These are phyloP conservation scores for Drosophila algonquin DNA, from an alignment of 2,888 invertebrate species.

Conservation along the genomic window DNA sequence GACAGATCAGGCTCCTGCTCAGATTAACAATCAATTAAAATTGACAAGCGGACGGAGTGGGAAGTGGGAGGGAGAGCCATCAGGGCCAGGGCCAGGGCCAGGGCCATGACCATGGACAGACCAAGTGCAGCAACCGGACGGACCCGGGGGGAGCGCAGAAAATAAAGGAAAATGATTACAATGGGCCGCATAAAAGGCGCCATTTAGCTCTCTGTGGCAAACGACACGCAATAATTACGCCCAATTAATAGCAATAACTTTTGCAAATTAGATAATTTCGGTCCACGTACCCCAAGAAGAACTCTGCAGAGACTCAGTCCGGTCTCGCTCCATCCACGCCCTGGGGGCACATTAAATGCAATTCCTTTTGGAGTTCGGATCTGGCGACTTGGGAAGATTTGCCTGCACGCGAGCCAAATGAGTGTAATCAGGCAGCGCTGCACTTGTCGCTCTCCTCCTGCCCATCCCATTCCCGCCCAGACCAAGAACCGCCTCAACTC, in stretches of 20 bases:
- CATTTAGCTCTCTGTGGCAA: conserved; percentile 54
- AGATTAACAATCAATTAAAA: conserved; percentile 83
- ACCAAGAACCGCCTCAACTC: conserved; percentile 37
- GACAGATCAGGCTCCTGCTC: conserved; percentile 62
- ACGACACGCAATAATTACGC: conserved; percentile 80
- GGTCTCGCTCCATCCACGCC: conserved; percentile 30
- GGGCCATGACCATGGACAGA: conserved; percentile 10
- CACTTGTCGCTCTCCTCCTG: conserved; percentile 44
- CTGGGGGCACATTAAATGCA: conserved; percentile 49
- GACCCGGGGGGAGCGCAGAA: conserved; percentile 15
- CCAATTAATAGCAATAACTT: conserved; percentile 82
- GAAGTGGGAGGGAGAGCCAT: conserved; percentile 7
- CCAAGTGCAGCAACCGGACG: conserved; percentile 36
- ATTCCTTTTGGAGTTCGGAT: conserved; percentile 38
- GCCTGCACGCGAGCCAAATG: conserved; percentile 47
- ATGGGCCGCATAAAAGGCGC: conserved; percentile 75
- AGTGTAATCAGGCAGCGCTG: conserved; percentile 57
- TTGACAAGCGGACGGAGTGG: conserved; percentile 67
- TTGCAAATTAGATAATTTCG: conserved; percentile 81
- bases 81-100: neutral
- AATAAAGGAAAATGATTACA: conserved; percentile 71
- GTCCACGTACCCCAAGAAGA: conserved; percentile 36
- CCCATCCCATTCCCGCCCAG: conserved; percentile 3
- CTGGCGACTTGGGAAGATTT: conserved; percentile 14
- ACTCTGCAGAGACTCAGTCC: neutral